Base-by-base conservation (phyloP, 2,113 vertebrate species). In the Ranitomeya variabilis region DNA sequence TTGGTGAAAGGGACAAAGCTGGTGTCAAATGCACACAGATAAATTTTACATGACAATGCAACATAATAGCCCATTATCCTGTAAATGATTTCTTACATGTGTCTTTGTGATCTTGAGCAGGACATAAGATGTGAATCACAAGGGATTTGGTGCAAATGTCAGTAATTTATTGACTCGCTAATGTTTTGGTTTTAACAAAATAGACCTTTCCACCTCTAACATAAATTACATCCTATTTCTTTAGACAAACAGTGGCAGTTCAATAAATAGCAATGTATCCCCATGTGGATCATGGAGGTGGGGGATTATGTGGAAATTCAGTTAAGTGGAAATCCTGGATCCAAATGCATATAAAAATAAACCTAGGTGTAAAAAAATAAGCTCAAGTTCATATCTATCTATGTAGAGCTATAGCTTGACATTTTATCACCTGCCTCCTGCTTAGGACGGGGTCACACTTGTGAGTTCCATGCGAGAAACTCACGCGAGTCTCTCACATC, bases 191-290 rank as follows among this genome's bases (percentile, higher is more conserved):
- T 82, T 82, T n/a, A 64, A 45, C 26, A 45, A 64, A 64, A 37
- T n/a, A 15, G 62, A 83, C 59, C 19, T 51, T 66, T 83, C 45
- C 59, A 64, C 23, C 80, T 66, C 31, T 21, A 7, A 12, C 31
- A 83, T 83, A 51, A 83, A 83, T 83, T 66, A 83, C 14, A 19
- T 51, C 18, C 60, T 51, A 19, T 83, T 83, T 66, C 31, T 66
- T n/a, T 15, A 67, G 59, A 45, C 59, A 82, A 21, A 51, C 31
- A 82, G 11, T 60, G 23, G 52, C 77, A 80, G 77, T 80, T 81
- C 79, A 60, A 81, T 60, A 62, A 64, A 64, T 82, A 64, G 21
- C 0, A 45, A 59, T 57, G 21, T 23, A 15, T 18, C 69, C 26
- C 13, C 51, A 60, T 82, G 54, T 8, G n/a, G 21, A 4, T 54